phyloP scores from a whole-genome alignment of 2,888 invertebrate genomes.

The Cryptus viduatorius region DNA sequence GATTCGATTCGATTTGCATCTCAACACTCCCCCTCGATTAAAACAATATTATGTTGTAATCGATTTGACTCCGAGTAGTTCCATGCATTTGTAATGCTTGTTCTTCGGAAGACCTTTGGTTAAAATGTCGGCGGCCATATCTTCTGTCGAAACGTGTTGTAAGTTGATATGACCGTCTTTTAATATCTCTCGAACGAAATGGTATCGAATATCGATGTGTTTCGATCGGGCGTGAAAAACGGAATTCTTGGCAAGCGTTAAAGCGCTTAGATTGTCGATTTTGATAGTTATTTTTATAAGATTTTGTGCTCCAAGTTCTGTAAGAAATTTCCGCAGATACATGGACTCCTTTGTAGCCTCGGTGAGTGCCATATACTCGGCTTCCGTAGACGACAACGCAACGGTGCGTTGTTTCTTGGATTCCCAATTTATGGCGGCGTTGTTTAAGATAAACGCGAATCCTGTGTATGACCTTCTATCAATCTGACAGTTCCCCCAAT shows the following conservation, averaged over 20 bases:
- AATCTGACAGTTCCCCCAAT: conserved; percentile 11
- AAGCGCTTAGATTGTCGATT: conserved; percentile 51
- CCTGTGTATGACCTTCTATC: conserved; percentile 35
- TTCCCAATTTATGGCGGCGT: conserved; percentile 29
- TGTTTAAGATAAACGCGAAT: conserved; percentile 20
- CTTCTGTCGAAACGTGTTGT: conserved; percentile 22
- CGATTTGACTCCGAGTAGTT: conserved; percentile 10
- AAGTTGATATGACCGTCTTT: background rate
- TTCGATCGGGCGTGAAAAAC: conserved; percentile 28
- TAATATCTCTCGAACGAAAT: conserved; percentile 32
- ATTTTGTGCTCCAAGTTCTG: conserved; percentile 22
- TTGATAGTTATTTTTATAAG: background rate
- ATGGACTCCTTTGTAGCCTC: conserved; percentile 34
- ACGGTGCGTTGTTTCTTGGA: conserved; percentile 37
- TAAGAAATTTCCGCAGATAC: conserved; percentile 14
- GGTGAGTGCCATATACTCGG: conserved; percentile 20
- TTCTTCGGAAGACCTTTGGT: conserved; percentile 27
- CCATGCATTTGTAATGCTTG: conserved; percentile 22
- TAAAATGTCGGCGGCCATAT: conserved; percentile 43
- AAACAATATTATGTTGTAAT: background rate
- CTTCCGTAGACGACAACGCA: conserved; percentile 29
- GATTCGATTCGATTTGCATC: background rate
- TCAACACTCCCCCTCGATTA: conserved; percentile 12
- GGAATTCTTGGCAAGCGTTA: conserved; percentile 15
- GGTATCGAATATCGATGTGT: conserved; percentile 41